Percentiles rank a stretch among this genome's conserved stretches.
phyloP scores from a whole-genome alignment of 2,888 invertebrate genomes.

The Phanerotoma sp. region DNA sequence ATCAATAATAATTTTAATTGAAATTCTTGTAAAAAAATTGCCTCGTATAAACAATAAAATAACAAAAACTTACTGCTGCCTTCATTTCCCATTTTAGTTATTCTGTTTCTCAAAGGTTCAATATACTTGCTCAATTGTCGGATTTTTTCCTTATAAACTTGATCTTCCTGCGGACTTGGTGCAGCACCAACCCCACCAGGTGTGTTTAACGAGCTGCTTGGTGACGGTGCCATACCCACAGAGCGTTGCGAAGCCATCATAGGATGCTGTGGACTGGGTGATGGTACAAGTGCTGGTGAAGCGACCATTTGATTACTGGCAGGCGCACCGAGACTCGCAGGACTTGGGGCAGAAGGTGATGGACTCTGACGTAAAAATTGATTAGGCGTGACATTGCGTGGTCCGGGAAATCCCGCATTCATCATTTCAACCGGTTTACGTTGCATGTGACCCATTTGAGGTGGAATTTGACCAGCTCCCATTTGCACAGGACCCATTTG shows the following conservation, averaged over 20 bases:
- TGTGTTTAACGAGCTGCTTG: slow-evolving; percentile 80
- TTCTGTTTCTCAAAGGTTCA: slow-evolving; percentile 88
- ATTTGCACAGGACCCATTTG: slow-evolving; percentile 54
- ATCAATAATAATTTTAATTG: too few species aligned
- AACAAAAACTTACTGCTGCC: slow-evolving; percentile 57
- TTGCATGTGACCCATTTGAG: slow-evolving; percentile 60
- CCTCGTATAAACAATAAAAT: background rate
- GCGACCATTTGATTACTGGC: slow-evolving; percentile 66
- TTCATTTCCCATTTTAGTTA: slow-evolving; percentile 82
- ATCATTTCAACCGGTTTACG: slow-evolving; percentile 59
- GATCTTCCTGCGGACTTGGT: slow-evolving; percentile 79
- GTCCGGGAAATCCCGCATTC: slow-evolving; percentile 57
- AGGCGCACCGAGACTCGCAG: slow-evolving; percentile 66
- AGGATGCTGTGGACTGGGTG: slow-evolving; percentile 68
- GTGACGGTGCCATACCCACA: slow-evolving; percentile 74
- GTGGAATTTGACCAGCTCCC: slow-evolving; percentile 49
- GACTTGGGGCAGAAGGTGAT: slow-evolving; percentile 74
- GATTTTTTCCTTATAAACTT: slow-evolving; percentile 90
- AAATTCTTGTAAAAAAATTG: background rate
- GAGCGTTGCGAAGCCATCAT: slow-evolving; percentile 64
- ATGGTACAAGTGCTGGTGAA: slow-evolving; percentile 70
- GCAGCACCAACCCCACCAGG: slow-evolving; percentile 63
- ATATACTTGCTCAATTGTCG: slow-evolving; percentile 92
- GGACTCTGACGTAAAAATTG: slow-evolving; percentile 81
- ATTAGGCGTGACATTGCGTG: slow-evolving; percentile 70